These are phyloP conservation scores for Setophaga petechia DNA, from an alignment of 2,113 vertebrate genomes.

Conservation along the genomic window DNA sequence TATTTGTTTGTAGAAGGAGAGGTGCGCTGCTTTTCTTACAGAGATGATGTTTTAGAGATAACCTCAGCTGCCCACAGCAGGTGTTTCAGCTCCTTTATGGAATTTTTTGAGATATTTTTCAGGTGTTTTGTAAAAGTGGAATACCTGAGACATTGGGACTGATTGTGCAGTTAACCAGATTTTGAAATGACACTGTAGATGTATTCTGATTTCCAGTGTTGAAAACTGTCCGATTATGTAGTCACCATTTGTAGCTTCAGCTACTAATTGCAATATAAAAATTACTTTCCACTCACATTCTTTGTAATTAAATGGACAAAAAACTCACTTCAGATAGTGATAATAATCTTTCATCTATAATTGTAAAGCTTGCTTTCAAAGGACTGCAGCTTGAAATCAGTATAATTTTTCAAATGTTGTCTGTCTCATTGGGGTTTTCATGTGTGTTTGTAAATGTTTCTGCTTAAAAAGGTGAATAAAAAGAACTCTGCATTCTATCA, in stretches of 20 bases:
- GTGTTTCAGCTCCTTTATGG: neutral
- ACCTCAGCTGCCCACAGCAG: too few relatives aligned
- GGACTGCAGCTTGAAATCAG: neutral
- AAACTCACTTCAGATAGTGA: neutral
- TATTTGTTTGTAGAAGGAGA: neutral
- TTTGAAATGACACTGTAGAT: neutral
- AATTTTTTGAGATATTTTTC: neutral
- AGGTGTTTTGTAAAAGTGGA: neutral
- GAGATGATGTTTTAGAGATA: neutral
- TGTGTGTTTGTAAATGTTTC: neutral
- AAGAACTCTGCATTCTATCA: neutral
- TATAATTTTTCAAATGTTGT: neutral
- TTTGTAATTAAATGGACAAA: neutral
- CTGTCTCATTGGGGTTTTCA: neutral
- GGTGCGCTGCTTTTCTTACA: rapidly evolving
- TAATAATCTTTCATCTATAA: neutral
- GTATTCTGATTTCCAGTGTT: neutral
- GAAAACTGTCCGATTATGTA: neutral
- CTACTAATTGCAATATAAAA: neutral
- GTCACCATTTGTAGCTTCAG: neutral
- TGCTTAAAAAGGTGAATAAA: neutral
- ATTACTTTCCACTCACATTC: neutral
- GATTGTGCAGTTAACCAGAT: neutral
- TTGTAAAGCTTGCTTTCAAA: neutral
- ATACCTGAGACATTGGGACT: neutral